Conservation (phyloP, 2,888 invertebrate genomes). For the Pandemis heparana region DNA sequence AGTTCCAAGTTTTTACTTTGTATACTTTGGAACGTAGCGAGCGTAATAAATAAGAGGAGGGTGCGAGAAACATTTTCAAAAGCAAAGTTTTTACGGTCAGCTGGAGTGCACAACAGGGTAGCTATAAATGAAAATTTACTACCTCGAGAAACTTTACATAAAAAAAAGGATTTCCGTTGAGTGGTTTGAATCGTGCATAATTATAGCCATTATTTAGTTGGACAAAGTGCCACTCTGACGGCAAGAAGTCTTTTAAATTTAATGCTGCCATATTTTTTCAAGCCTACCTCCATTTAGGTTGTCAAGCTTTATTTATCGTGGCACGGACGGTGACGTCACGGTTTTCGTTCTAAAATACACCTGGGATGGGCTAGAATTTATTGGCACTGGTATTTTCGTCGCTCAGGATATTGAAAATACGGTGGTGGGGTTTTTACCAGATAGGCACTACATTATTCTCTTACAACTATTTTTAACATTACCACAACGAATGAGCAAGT, state of each 20-base stretch:
- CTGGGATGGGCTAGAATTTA: constrained; percentile 21
- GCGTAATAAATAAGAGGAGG: constrained; percentile 5
- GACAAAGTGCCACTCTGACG: constrained; percentile 49
- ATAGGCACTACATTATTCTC: no score
- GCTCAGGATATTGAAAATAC: constrained; percentile 4
- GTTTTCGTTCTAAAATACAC: constrained; percentile 19
- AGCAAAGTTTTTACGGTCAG: neutral
- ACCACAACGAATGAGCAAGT: no score
- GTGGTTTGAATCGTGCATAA: constrained; percentile 60
- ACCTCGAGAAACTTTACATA: constrained; percentile 21
- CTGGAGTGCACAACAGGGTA: constrained; percentile 25
- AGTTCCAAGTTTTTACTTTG: neutral
- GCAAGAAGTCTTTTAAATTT: constrained; percentile 56
- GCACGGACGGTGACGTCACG: constrained; percentile 27
- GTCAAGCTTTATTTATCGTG: constrained; percentile 37
- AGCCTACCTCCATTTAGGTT: constrained; percentile 45
- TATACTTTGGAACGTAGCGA: neutral
- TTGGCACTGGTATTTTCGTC: constrained; percentile 5
- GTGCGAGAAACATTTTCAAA: constrained; percentile 2
- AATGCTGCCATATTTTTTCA: constrained; percentile 55
- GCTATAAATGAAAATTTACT: constrained; percentile 18
- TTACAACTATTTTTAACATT: no score
- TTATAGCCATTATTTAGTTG: constrained; percentile 60
- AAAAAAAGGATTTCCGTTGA: constrained; percentile 52
- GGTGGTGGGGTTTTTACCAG: neutral